Percentiles rank a stretch among this genome's conserved stretches.
Evolutionary conservation across 2,888 invertebrate species (phyloP).

Genomic region (Acanthacorydalis orientalis): DNA sequence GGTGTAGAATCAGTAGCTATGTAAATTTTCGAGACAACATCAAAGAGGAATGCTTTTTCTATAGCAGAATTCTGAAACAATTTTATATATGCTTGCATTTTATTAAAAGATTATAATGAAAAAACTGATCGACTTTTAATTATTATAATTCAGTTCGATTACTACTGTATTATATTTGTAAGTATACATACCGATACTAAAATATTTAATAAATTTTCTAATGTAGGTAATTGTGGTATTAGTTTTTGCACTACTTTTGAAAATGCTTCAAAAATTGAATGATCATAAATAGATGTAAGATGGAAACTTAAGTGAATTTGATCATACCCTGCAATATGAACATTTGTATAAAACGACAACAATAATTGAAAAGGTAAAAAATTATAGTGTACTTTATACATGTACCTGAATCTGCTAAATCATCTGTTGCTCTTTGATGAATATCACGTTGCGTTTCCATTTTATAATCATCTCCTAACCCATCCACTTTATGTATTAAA

Average conservation of each 20-base stretch:
- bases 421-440: slow-evolving; percentile 90
- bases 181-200: slow-evolving; percentile 73
- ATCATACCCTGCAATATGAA: slow-evolving; percentile 38
- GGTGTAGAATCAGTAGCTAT: slow-evolving; percentile 99
- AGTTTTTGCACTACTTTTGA: slow-evolving; percentile 99
- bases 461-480: slow-evolving; percentile 95
- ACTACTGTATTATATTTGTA: neutral
- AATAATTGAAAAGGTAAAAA: neutral
- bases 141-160: neutral
- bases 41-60: slow-evolving; percentile 98
- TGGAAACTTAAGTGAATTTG: slow-evolving; percentile 88
- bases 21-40: slow-evolving; percentile 98
- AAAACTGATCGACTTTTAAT: neutral
- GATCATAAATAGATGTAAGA: slow-evolving; percentile 97
- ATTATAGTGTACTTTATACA: neutral
- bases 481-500: slow-evolving; percentile 99
- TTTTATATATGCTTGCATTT: neutral
- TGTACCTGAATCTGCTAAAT: slow-evolving; percentile 68
- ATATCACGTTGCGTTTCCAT: slow-evolving; percentile 99
- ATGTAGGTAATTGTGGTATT: slow-evolving; percentile 89
- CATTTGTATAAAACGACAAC: neutral
- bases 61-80: slow-evolving; percentile 85
- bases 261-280: slow-evolving; percentile 99
- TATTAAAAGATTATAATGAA: neutral
- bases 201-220: slow-evolving; percentile 95